phyloP scores from a whole-genome alignment of 2,888 invertebrate species.

The Alloscopus bannaensis region DNA sequence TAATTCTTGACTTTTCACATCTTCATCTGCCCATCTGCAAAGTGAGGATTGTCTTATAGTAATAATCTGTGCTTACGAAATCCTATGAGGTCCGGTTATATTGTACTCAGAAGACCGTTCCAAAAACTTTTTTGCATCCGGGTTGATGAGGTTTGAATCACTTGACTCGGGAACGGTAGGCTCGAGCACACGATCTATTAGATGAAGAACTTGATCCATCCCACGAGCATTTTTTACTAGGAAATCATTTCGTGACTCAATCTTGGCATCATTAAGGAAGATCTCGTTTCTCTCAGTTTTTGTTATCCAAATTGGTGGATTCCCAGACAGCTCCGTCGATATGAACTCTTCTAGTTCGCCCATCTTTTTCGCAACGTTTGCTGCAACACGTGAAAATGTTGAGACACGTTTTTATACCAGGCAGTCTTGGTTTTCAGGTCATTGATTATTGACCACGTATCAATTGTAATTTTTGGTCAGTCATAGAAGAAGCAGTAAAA shows the following conservation, averaged over 20 bases:
- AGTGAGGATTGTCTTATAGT: too few species aligned
- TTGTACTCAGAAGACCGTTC: constrained; percentile 67
- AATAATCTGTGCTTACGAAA: constrained; percentile 68
- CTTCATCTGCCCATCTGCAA: too few species aligned
- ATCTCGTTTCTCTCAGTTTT: constrained; percentile 81
- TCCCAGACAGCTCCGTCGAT: constrained; percentile 87
- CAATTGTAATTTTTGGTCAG: too few species aligned
- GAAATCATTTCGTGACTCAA: constrained; percentile 79
- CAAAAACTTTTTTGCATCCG: constrained; percentile 84
- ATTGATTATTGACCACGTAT: too few species aligned
- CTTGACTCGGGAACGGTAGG: constrained; percentile 79
- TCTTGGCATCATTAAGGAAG: constrained; percentile 90
- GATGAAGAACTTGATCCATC: constrained; percentile 81
- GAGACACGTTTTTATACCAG: too few species aligned
- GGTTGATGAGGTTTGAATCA: constrained; percentile 83
- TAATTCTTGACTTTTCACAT: too few species aligned
- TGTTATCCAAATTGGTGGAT: constrained; percentile 90
- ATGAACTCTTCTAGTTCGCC: constrained; percentile 80
- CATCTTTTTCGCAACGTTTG: constrained; percentile 84
- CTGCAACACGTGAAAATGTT: constrained; percentile 79
- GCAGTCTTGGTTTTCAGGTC: too few species aligned
- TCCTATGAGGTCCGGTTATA: constrained; percentile 64
- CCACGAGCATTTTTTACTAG: constrained; percentile 79
- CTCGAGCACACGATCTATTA: constrained; percentile 85
- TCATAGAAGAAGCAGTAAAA: constrained; percentile 53